phyloP scores from a whole-genome alignment of 2,113 vertebrate genomes.

The Tupaia tana region DNA sequence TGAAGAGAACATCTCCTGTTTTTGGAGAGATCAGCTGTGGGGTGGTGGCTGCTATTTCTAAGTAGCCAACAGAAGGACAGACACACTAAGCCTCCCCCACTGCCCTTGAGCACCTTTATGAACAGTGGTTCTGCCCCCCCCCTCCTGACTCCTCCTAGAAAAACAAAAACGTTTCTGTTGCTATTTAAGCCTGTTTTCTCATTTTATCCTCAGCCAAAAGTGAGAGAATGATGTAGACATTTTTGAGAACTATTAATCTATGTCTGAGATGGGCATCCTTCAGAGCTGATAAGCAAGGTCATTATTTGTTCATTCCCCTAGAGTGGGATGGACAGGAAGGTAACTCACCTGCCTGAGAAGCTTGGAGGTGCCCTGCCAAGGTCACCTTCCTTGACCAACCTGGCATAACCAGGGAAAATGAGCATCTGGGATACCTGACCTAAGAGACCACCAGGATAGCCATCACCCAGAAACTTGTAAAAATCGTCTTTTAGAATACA shows the following conservation, averaged over 20 bases:
- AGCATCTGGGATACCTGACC: neutral
- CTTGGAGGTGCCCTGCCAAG: too few relatives aligned
- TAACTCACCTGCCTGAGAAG: neutral
- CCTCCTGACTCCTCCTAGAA: neutral
- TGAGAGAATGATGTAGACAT: neutral
- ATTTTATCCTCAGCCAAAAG: neutral
- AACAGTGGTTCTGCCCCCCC: neutral
- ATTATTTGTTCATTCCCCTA: neutral
- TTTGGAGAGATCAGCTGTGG: neutral
- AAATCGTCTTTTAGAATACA: neutral
- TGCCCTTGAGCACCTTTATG: too few relatives aligned
- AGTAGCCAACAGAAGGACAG: neutral
- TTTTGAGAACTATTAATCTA: neutral
- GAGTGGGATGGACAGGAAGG: neutral
- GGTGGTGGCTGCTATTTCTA: rapidly evolving
- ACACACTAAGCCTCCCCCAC: neutral
- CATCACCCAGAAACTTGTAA: neutral
- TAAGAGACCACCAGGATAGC: neutral
- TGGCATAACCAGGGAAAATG: too few relatives aligned
- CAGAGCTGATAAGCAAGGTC: neutral
- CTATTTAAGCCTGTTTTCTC: neutral
- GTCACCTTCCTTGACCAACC: neutral
- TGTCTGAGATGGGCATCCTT: neutral
- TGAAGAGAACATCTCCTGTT: neutral
- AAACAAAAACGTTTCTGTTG: neutral